Conservation (phyloP, 2,888 invertebrate genomes). For the Apocheima hispidaria region DNA sequence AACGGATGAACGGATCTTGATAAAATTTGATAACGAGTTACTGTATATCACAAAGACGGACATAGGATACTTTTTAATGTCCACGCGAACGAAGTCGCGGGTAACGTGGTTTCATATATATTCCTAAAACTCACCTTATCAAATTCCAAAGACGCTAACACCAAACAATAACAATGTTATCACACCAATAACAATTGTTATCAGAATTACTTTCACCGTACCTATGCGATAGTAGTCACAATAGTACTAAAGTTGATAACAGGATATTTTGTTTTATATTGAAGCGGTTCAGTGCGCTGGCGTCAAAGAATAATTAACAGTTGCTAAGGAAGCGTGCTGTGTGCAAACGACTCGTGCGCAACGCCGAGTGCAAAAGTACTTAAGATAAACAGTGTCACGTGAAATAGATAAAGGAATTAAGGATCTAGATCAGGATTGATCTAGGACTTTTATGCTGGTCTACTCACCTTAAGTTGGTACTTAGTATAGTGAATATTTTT, state of each 20-base stretch:
- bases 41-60: too few relatives aligned
- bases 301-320: constrained; percentile 2
- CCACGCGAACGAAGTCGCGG: too few relatives aligned
- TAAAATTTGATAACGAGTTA: too few relatives aligned
- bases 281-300: not conserved
- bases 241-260: constrained; percentile 14
- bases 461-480: not conserved
- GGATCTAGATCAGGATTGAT: not conserved
- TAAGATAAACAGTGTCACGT: constrained; percentile 5
- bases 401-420: constrained; percentile 13
- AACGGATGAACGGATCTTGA: too few relatives aligned
- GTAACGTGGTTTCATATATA: too few relatives aligned
- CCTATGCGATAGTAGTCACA: constrained; percentile 1
- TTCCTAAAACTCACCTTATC: constrained; percentile 7
- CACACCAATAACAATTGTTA: not conserved
- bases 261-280: not conserved
- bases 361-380: constrained; percentile 17
- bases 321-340: constrained; percentile 11
- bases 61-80: too few relatives aligned
- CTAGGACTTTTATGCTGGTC: not conserved
- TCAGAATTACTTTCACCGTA: constrained; percentile 5
- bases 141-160: constrained; percentile 10
- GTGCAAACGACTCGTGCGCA: constrained; percentile 20
- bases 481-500: too few relatives aligned
- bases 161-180: constrained; percentile 25